Percentiles rank a stretch among this genome's conserved stretches.
Conservation (phyloP, 1,140 invertebrate species). For the Ephestia elutella region DNA sequence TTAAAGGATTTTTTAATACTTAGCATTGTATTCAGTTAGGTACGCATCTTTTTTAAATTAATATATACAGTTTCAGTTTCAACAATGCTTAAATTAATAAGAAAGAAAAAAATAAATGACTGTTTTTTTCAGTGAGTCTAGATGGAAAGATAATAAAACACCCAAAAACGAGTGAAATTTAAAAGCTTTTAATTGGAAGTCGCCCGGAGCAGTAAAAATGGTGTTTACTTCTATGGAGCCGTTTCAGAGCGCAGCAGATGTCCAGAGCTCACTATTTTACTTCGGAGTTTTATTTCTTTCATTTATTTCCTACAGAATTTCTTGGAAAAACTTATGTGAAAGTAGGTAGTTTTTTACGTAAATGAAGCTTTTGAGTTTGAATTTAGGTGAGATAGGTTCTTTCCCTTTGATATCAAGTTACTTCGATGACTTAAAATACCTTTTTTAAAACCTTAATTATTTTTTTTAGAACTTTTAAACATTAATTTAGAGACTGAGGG, state of each 20-base stretch:
- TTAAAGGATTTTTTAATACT: too few species aligned
- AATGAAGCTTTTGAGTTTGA: too few species aligned
- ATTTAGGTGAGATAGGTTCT: too few species aligned
- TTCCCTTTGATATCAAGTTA: too few species aligned
- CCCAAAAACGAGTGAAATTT: conserved; percentile 14
- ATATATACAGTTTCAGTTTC: background rate
- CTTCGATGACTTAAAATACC: too few species aligned
- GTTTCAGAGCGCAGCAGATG: conserved; percentile 6
- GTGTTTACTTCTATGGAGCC: conserved; percentile 13
- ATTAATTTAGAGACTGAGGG: too few species aligned
- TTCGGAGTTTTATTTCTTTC: background rate
- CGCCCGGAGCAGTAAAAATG: conserved; percentile 18
- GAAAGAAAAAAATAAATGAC: too few species aligned
- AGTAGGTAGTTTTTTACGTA: background rate
- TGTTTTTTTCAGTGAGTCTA: background rate
- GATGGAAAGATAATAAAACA: conserved; percentile 7
- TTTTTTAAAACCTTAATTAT: too few species aligned
- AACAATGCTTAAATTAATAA: too few species aligned
- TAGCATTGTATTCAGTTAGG: too few species aligned
- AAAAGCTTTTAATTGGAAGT: conserved; percentile 23
- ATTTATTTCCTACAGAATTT: background rate
- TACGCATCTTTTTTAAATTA: too few species aligned
- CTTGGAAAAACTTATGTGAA: background rate
- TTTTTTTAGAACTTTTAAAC: too few species aligned
- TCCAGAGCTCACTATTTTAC: conserved; percentile 2